phyloP scores from a whole-genome alignment of 2,888 invertebrate species.

The Apotomis turbidana region DNA sequence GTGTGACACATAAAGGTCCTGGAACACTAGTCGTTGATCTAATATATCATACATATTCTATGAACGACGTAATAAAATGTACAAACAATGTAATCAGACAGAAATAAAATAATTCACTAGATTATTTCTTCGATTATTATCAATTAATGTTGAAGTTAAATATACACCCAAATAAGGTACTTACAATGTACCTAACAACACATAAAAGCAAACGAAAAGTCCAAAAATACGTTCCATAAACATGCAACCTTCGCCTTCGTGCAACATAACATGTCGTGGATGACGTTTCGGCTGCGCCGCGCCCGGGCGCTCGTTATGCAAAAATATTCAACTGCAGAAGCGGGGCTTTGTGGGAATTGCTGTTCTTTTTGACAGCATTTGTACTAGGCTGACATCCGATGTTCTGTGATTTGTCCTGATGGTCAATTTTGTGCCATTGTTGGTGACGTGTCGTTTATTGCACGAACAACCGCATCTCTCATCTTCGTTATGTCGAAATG shows the following conservation, averaged over 20 bases:
- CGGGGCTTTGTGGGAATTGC: not conserved
- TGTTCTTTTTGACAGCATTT: constrained; percentile 25
- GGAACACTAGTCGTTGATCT: too few relatives aligned
- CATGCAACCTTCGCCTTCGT: not conserved
- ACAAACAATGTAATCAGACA: too few relatives aligned
- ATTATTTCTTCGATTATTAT: too few relatives aligned
- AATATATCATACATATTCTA: too few relatives aligned
- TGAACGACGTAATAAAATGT: too few relatives aligned
- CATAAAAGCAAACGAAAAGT: too few relatives aligned
- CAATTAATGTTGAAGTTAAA: too few relatives aligned
- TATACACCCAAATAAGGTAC: too few relatives aligned
- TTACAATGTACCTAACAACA: too few relatives aligned
- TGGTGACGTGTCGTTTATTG: not conserved
- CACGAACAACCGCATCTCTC: not conserved
- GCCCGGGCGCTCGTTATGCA: constrained; percentile 20
- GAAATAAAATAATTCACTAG: too few relatives aligned
- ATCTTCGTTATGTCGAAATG: too few relatives aligned
- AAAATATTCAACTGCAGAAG: constrained; percentile 35
- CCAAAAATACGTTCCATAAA: not conserved
- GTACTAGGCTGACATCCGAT: not conserved
- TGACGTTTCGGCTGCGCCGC: constrained; percentile 8
- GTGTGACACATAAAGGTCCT: too few relatives aligned
- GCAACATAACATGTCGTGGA: not conserved
- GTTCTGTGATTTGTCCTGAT: constrained; percentile 8
- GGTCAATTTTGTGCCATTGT: not conserved